Base-by-base conservation (phyloP, 2,113 vertebrate species). In the Dipodomys spectabilis region DNA sequence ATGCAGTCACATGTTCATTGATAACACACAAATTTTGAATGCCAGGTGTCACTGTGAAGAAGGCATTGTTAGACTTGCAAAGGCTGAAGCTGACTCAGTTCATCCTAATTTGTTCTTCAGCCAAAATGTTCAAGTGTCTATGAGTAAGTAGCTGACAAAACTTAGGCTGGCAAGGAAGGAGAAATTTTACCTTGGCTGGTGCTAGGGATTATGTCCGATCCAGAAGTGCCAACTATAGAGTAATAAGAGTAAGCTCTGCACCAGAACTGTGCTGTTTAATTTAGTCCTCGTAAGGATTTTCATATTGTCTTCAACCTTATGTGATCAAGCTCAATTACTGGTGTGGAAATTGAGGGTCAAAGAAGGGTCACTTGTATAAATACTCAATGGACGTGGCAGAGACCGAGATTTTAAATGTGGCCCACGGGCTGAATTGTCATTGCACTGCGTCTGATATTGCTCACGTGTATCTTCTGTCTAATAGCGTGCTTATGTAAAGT, bases 181-280 rank as follows among this genome's bases (percentile, higher is more conserved):
- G 80, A 85, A 57, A 45, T 82, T 85, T 90, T 45, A 95, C 64
- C 82, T 68, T 88, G 53, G 15, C 62, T 68, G 3, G 53, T 90
- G 69, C 19, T 20, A 77, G 15, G n/a, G 68, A 11, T 75, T 86
- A 57, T 84, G 44, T 67, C 45, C 35, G 65, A 80, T 82, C 85
- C 64, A 18, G 68, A 92, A 90, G 6, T 67, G 16, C 60, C 15
- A 64, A 4, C 72, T 88, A 20, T 28, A 62, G 39, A 79, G 23
- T 84, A 20, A 72, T n/a, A 39, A 92, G 39, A 35, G 44, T 22
- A 16, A 74, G 81, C 88, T 68, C 25, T 72, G n/a, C 44, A n/a
- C 28, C 23, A 82, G 74, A 49, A 73, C 39, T 86, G 28, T 23
- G n/a, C 16, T 68, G 23, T 78, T 72, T 57, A 65, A 87, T 23